Base-by-base conservation (phyloP, 2,888 invertebrate genomes). In the Cacoxenus indagator region DNA sequence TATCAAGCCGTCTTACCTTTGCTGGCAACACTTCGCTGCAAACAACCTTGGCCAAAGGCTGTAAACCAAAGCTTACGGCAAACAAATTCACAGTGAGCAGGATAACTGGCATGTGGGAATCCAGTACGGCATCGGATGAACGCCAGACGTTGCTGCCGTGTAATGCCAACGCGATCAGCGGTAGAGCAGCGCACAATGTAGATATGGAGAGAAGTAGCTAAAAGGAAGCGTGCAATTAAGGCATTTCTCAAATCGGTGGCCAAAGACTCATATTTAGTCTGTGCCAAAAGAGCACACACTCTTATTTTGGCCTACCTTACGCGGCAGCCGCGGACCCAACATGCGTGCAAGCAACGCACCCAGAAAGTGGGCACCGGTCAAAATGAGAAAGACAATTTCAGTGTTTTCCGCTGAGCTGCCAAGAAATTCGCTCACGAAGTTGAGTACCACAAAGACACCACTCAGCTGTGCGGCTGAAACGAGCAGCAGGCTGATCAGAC, bases 371-470 rank as follows among this genome's bases (percentile, higher is more conserved):
- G 81, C 77, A 0, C 65, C 64, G 0, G 83, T 83, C 55, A 88
- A 68, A 4, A 84, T 65, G 2, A 86, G 67, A 2, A 82, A 79
- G 2, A 80, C 77, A 24, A 73, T 45, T 31, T 83, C 37, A 37
- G 14, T 14, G 14, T 37, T 37, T 4, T 11, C 9, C 9, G 37
- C 37, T 6, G 70, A 68, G 72, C 73, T 69, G 0, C 74, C 81
- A 2, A 59, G 67, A 4, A 73, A 86, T 70, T 72, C 79, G 0
- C 78, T 73, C 0, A 81, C 82, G 70, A 85, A 87, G 64, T 81
- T 84, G 0, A 87, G 67, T 54, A 88, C 81, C 2, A 84, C 76
- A 51, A 84, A 85, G 2, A 81, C 74, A 4, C 87, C 88, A 64
- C 82, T 83, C 45, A 85, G 59, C 68, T 87, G 86, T 43, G 83